Base-by-base conservation (phyloP, 1,140 invertebrate species). In the Uloborus diversus region DNA sequence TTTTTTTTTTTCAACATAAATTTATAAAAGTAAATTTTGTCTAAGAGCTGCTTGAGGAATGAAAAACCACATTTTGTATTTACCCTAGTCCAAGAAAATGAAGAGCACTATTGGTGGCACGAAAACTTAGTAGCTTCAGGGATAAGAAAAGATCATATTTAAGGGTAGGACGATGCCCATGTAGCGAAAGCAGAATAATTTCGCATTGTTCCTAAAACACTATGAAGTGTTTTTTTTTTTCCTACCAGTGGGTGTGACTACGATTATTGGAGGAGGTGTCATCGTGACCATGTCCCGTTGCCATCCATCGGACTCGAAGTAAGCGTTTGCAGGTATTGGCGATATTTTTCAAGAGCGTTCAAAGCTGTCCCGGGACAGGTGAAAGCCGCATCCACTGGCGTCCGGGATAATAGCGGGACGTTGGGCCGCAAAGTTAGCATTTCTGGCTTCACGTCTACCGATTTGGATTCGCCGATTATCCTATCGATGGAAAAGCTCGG, bases 401-500 rank as follows among this genome's bases (percentile, higher is more conserved):
- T 28, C 23, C 66, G 51, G 47, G 78, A 69, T 32, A 79, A 47
- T 35, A 79, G 33, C 1, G 78, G 51, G 3, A 32, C 37, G 30
- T 30, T 42, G n/a, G 78, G 66, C 23, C 65, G 53, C 66, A 79
- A 37, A 32, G 64, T 35, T 25, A 59, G 56, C 56, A 69, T 66
- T 33, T 79, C 78, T 17, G 65, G 65, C 47, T 79, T 79, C 32
- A 66, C 53, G 5, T 79, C 78, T 4, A 57, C n/a, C 56, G 66
- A 33, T 62, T 70, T 70, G 13, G 61, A n/a, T 7, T 80, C 79
- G 4, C 79, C 79, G 33, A 80, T 80, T 20, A 80, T 62, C 79
- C 79, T 64, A n/a, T 80, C 79, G 59, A 80, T 80, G 57, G 79
- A 71, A 49, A 80, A 80, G 68, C 68, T 80, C 42, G 79, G 68